These are phyloP conservation scores for Lathamus discolor DNA, from an alignment of 2,113 vertebrate species.

Conservation along the genomic window DNA sequence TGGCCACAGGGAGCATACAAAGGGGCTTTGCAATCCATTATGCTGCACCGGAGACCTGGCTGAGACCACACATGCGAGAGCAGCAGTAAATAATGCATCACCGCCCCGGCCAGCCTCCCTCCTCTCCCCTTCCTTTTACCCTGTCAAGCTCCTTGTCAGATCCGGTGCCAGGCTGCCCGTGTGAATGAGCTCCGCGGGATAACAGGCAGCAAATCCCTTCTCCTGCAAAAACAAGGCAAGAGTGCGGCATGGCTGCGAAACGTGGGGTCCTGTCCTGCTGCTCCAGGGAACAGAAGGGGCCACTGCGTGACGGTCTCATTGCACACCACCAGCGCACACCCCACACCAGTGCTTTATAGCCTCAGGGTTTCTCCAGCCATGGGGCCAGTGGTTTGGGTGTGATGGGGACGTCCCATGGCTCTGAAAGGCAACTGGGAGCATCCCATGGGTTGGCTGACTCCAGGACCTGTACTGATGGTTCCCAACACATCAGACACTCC, in stretches of 20 bases:
- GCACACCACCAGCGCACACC: background rate
- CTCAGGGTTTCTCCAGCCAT: background rate
- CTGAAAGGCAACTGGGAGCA: background rate
- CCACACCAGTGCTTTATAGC: background rate
- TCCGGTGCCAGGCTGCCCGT: background rate
- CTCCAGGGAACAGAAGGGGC: background rate
- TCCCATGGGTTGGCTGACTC: accelerated
- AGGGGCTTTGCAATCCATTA: constrained; percentile 8
- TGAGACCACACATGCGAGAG: constrained; percentile 22
- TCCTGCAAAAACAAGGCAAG: background rate
- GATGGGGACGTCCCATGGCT: background rate
- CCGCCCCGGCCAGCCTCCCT: background rate
- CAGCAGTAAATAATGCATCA: background rate
- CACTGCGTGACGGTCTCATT: accelerated
- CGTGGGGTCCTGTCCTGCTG: background rate
- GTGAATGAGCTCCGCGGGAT: background rate
- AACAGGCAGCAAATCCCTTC: background rate
- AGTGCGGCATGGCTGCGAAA: accelerated
- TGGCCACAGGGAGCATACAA: background rate
- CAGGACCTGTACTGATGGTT: background rate
- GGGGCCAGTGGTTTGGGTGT: accelerated
- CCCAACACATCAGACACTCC: background rate
- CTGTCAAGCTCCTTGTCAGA: background rate
- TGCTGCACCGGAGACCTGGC: background rate
- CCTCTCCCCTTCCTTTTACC: background rate